Base-by-base conservation (phyloP, 2,113 vertebrate species). In the Trichomycterus rosablanca region DNA sequence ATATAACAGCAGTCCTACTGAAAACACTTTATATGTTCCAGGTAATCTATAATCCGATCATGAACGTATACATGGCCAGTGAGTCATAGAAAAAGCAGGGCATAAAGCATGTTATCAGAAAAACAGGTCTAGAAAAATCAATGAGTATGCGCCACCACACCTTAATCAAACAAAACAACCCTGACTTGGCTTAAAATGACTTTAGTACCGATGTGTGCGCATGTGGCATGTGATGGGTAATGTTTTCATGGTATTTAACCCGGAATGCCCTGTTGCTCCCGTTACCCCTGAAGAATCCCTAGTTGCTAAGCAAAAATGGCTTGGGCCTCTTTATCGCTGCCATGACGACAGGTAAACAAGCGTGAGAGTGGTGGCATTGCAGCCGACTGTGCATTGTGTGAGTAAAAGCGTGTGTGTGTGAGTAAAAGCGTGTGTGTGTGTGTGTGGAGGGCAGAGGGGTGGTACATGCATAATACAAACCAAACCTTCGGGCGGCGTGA, bases 271-370 rank as follows among this genome's bases (percentile, higher is more conserved):
- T 75, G 73, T 67, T 55, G 58, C 59, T 65, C 54, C 65, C 55
- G 39, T 70, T 64, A 57, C 39, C 63, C 44, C 63, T 72, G 49
- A 71, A 78, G 75, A 67, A 73, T 67, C 74, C 64, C 43, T 59
- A 24, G 35, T 71, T 58, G 46, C 72, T 80, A 78, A 81, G 71
- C 67, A 68, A 69, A 67, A 70, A 63, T 72, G 76, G 68, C 73
- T 63, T 52, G 4, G 64, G 75, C 67, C 74, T 73, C 74, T 78
- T 71, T 71, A 73, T 35, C 24, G 82, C 60, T 75, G 55, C 78
- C 78, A 78, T 85, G 70, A 72, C 74, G 78, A 81, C 82, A 68
- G 40, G 70, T 80, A 81, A 84, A 84, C 80, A 84, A 68, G 70
- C 76, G 65, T 30, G 65, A 70, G 73, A 58, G 59, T 70, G 76